Conservation (phyloP, 2,113 vertebrate species). For the Sapayoa aenigma region DNA sequence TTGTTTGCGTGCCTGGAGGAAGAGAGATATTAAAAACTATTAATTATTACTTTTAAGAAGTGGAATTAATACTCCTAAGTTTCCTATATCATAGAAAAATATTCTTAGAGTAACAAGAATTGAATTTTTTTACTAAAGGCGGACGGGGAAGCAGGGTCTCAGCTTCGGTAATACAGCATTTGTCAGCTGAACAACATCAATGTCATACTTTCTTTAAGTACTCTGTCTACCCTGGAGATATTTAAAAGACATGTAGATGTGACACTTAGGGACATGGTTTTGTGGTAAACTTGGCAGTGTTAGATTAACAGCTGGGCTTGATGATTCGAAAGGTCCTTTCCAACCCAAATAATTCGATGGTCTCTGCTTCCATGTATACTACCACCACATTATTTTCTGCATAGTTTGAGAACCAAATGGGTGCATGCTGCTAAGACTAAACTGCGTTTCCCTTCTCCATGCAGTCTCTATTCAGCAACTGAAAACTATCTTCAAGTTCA, state of each 20-base stretch:
- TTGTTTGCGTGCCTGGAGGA: constrained; percentile 89
- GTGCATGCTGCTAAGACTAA: neutral
- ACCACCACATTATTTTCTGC: neutral
- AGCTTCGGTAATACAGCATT: neutral
- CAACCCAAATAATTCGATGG: neutral
- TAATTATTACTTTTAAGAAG: neutral
- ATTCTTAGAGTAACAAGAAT: neutral
- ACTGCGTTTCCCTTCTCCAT: neutral
- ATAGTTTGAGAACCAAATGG: neutral
- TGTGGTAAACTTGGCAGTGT: neutral
- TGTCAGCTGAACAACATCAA: neutral
- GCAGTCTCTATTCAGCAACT: neutral
- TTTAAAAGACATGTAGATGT: neutral
- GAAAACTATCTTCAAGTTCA: neutral
- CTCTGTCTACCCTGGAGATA: neutral
- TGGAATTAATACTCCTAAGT: neutral
- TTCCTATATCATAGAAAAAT: neutral
- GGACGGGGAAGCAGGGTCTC: neutral
- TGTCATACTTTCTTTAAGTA: neutral
- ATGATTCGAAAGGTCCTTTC: neutral
- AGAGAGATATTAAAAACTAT: neutral
- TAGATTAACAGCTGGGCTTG: neutral
- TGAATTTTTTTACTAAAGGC: neutral
- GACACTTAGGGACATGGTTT: neutral
- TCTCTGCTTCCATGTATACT: neutral